Evolutionary conservation across 1,140 invertebrate genomes (phyloP).

Genomic region (Pogonus chalceus): DNA sequence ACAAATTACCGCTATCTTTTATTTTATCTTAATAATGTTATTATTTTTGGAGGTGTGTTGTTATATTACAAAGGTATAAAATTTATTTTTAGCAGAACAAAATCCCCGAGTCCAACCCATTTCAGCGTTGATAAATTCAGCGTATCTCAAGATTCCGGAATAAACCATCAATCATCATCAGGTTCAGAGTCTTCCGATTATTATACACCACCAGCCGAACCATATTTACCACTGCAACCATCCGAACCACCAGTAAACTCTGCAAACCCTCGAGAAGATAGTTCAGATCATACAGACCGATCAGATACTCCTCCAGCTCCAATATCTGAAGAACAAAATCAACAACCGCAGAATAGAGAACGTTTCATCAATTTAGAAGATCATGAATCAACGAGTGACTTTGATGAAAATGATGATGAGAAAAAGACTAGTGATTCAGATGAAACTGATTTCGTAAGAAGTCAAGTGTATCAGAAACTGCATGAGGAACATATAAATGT

Average conservation of each 20-base stretch:
- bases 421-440: neutral
- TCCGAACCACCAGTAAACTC: conserved; percentile 12
- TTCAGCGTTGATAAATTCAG: conserved; percentile 9
- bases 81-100: conserved; percentile 14
- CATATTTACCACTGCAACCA: conserved; percentile 1
- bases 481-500: neutral
- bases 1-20: too few relatives aligned
- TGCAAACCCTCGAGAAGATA: conserved; percentile 3
- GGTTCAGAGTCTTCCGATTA: conserved; percentile 33
- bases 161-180: conserved; percentile 21
- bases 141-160: conserved; percentile 7
- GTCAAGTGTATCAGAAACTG: neutral
- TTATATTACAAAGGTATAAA: too few relatives aligned
- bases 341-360: neutral
- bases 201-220: conserved; percentile 27
- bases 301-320: conserved; percentile 1
- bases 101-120: conserved; percentile 15
- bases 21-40: too few relatives aligned
- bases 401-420: neutral
- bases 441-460: neutral
- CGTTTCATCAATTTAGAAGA: neutral
- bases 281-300: conserved; percentile 12
- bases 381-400: neutral
- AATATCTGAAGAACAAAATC: conserved; percentile 2
- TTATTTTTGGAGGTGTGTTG: too few relatives aligned